A percentile compares a stretch with the other conserved stretches of the same genome.
Evolutionary conservation across 2,113 vertebrate species (phyloP).

Genomic region (Elaphurus davidianus): DNA sequence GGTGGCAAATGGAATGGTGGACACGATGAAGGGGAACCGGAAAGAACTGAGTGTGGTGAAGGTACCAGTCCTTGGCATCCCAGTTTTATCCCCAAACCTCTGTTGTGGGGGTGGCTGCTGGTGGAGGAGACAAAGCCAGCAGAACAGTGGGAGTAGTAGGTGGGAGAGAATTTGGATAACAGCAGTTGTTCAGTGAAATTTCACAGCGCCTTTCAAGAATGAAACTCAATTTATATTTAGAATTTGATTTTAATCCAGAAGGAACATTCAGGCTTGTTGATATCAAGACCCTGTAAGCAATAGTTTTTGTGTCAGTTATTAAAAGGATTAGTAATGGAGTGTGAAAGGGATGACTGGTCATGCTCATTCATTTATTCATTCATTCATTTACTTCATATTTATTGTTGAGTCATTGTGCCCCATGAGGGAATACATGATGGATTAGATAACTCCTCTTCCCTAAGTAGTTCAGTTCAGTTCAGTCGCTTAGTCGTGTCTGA

Average conservation of each 20-base stretch:
- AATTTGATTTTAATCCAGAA: slow-evolving; percentile 68
- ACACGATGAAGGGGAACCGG: background rate
- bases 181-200: slow-evolving; percentile 66
- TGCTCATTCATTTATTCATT: slow-evolving; percentile 47
- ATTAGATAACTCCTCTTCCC: background rate
- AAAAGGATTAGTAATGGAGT: slow-evolving; percentile 48
- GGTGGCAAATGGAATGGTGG: background rate
- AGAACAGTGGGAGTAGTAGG: slow-evolving; percentile 10
- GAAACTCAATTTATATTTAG: slow-evolving; percentile 72
- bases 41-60: background rate
- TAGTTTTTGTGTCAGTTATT: slow-evolving; percentile 54
- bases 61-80: background rate
- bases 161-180: slow-evolving; percentile 34
- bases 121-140: background rate
- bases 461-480: background rate
- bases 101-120: background rate
- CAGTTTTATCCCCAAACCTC: background rate
- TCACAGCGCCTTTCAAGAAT: slow-evolving; percentile 69
- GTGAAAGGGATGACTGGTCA: slow-evolving; percentile 36
- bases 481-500: background rate
- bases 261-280: slow-evolving; percentile 47
- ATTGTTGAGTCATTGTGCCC: background rate
- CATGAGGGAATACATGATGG: background rate
- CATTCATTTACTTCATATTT: background rate
- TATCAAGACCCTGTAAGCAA: slow-evolving; percentile 39